Percentiles rank a stretch among this genome's conserved stretches.
These are phyloP conservation scores for Acholoe squamosa DNA, from an alignment of 2,888 invertebrate species.

Conservation along the genomic window DNA sequence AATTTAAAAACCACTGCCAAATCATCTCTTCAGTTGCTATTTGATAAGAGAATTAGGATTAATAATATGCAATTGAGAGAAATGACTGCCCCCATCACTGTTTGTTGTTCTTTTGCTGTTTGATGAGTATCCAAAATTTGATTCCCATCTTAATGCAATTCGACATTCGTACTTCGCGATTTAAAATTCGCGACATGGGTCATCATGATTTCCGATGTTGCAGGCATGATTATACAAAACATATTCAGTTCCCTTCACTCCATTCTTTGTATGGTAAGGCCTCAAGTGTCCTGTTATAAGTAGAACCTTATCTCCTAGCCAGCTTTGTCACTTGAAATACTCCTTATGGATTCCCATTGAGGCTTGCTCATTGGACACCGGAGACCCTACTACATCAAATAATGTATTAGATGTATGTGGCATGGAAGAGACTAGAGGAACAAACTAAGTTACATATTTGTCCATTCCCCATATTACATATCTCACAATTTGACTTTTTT, in stretches of 20 bases:
- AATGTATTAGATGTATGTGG: conserved; percentile 26
- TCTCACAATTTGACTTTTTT: not conserved
- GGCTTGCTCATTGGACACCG: not conserved
- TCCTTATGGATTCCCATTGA: not conserved
- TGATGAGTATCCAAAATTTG: not conserved
- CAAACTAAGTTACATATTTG: not conserved
- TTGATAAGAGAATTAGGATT: not conserved
- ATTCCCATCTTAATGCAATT: not conserved
- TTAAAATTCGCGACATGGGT: no score
- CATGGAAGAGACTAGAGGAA: conserved; percentile 1
- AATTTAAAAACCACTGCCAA: not conserved
- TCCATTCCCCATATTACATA: not conserved
- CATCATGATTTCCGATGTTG: not conserved
- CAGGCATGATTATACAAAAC: not conserved
- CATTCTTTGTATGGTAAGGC: conserved; percentile 17
- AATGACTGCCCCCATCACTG: not conserved
- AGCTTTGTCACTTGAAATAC: not conserved
- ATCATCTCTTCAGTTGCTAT: not conserved
- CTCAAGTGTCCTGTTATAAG: not conserved
- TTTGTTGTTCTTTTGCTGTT: not conserved
- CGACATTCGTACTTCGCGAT: no score
- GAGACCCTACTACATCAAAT: not conserved
- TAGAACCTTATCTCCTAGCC: not conserved
- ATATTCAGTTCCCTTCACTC: conserved; percentile 9
- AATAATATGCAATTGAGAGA: not conserved